Conservation (phyloP, 2,113 vertebrate genomes). For the Mugil cephalus region DNA sequence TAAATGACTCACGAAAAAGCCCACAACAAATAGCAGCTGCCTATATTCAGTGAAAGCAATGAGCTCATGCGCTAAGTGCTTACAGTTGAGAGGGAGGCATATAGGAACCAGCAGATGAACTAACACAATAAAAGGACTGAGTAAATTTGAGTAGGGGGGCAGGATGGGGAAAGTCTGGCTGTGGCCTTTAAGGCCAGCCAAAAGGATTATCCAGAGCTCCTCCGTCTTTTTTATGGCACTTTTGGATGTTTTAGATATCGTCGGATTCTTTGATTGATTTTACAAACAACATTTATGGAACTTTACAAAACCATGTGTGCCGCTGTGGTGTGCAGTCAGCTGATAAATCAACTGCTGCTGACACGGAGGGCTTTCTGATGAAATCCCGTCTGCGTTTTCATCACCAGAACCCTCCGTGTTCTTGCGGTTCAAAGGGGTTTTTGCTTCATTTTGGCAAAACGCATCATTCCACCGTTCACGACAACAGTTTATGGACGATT, state of each 20-base stretch:
- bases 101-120: constrained; percentile 37
- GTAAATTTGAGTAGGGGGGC: neutral
- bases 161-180: constrained; percentile 12
- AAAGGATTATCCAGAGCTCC: constrained; percentile 8
- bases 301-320: constrained; percentile 66
- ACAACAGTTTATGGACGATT: constrained; percentile 3
- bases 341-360: constrained; percentile 15
- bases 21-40: constrained; percentile 73
- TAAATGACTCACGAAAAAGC: constrained; percentile 18
- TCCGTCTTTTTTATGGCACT: constrained; percentile 42
- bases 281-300: constrained; percentile 47
- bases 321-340: constrained; percentile 23
- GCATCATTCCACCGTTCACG: neutral
- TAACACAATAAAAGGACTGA: constrained; percentile 39
- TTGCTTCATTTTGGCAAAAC: neutral
- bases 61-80: constrained; percentile 75
- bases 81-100: constrained; percentile 43
- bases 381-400: neutral
- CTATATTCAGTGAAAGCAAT: constrained; percentile 65
- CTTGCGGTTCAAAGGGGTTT: constrained; percentile 7
- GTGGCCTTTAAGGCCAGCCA: constrained; percentile 29
- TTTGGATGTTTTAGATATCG: constrained; percentile 28
- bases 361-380: neutral
- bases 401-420: constrained; percentile 2
- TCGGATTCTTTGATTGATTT: constrained; percentile 52